A percentile compares a stretch with the other conserved stretches of the same genome.
Conservation (phyloP, 2,888 invertebrate genomes). For the Drosophila pseudotalamancana region DNA sequence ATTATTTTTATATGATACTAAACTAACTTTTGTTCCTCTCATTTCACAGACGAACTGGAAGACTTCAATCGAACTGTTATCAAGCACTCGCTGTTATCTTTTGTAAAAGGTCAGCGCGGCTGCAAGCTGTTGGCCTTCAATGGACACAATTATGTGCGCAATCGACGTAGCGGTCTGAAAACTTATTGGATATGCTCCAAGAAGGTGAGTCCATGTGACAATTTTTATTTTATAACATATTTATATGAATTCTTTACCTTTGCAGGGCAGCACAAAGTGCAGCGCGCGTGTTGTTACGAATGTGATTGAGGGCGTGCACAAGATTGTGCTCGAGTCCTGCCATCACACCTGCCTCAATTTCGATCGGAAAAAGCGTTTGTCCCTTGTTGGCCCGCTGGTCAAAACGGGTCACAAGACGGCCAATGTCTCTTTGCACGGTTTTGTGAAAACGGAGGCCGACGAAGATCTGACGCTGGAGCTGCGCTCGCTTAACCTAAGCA, state of each 20-base stretch:
- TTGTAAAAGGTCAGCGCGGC: conserved; percentile 82
- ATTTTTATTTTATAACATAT: too few species aligned
- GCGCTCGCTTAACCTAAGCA: conserved; percentile 61
- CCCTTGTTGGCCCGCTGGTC: conserved; percentile 19
- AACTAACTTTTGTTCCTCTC: conserved; percentile 11
- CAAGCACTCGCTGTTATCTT: conserved; percentile 73
- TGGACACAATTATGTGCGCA: conserved; percentile 83
- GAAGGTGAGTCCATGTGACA: conserved; percentile 71
- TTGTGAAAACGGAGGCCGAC: conserved; percentile 51
- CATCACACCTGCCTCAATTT: conserved; percentile 82
- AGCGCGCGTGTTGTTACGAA: conserved; percentile 84
- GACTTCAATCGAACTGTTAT: conserved; percentile 39
- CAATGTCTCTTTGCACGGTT: conserved; percentile 14
- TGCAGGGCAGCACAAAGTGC: conserved; percentile 83
- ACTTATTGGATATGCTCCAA: conserved; percentile 84
- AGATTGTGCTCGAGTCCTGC: conserved; percentile 82
- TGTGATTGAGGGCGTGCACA: conserved; percentile 82
- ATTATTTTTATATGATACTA: background rate
- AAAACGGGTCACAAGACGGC: conserved; percentile 17
- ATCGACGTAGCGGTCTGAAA: conserved; percentile 82
- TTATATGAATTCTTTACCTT: background rate
- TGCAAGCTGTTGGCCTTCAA: conserved; percentile 81
- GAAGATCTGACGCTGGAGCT: conserved; percentile 61
- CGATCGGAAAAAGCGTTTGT: conserved; percentile 76
- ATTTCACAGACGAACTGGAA: conserved; percentile 44